phyloP scores from a whole-genome alignment of 2,113 vertebrate species.

The Syngnathus typhle region DNA sequence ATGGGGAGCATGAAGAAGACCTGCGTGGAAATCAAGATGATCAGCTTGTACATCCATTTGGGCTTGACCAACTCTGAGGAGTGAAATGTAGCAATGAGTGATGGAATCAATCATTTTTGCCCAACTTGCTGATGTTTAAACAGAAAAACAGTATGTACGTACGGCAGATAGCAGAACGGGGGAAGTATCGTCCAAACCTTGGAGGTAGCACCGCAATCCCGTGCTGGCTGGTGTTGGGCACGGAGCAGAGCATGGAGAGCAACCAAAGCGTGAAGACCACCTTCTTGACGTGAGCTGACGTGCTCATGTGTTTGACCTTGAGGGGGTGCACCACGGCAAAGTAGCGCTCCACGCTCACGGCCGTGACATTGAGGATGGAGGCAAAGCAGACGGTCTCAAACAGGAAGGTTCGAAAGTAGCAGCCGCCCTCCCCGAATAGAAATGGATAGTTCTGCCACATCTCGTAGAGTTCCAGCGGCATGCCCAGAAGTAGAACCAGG shows the following conservation, averaged over 20 bases:
- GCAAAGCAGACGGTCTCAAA: constrained; percentile 72
- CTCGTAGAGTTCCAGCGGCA: constrained; percentile 69
- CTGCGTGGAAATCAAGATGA: constrained; percentile 59
- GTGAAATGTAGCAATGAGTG: neutral
- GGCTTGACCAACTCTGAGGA: constrained; percentile 52
- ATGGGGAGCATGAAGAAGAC: constrained; percentile 70
- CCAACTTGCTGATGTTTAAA: no score
- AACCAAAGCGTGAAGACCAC: constrained; percentile 63
- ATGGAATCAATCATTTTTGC: neutral
- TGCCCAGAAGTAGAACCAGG: constrained; percentile 66
- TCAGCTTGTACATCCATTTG: constrained; percentile 60
- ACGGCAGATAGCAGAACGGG: constrained; percentile 60
- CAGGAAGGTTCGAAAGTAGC: constrained; percentile 71
- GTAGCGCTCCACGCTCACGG: constrained; percentile 68
- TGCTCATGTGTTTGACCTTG: constrained; percentile 60
- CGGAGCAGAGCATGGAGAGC: constrained; percentile 64
- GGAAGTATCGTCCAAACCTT: constrained; percentile 50
- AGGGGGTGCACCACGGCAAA: constrained; percentile 68
- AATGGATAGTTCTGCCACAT: constrained; percentile 72
- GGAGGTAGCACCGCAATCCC: constrained; percentile 45
- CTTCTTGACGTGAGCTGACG: constrained; percentile 59
- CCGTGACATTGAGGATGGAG: constrained; percentile 69
- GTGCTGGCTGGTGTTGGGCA: constrained; percentile 70
- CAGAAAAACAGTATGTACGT: constrained; percentile 17
- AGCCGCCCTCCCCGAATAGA: constrained; percentile 59